Evolutionary conservation across 1,140 invertebrate species (phyloP), one percentile per base, ranked within the genome.

Genomic region (Cherax quadricarinatus): DNA sequence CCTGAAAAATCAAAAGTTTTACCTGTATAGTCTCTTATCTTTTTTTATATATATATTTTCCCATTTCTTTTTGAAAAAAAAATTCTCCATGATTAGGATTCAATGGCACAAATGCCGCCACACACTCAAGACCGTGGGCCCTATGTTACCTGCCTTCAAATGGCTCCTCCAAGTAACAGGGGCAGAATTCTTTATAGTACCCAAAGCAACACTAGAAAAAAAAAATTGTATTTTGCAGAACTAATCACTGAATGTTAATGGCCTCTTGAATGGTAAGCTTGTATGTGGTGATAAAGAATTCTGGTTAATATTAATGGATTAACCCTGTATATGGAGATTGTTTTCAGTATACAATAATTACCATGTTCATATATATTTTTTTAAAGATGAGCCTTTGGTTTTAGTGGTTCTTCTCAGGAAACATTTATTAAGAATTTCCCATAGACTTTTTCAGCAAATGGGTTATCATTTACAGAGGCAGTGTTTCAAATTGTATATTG

Each of bases 371-470:
- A 91, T 70, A 86, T 91, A 86, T 91, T 91, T 91, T 91, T 91
- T 86, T 91, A 91, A 86, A 86, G 75, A 62, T 80, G 57, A 81
- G 79, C 78, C 60, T 91, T 86, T 86, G 62, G 78, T 91, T 91
- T 91, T 89, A 70, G 82, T 84, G 82, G 90, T 91, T 86, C 83
- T 91, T 91, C 90, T 91, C 90, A 91, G 90, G 90, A 91, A 91
- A 91, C 85, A 86, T 79, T 89, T 80, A 86, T 70, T 82, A 86
- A 73, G 79, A 86, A 86, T 70, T 86, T 88, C 73, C 81, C 78
- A 73, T 70, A 81, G 81, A 87, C 75, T 86, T 91, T 79, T 86
- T 89, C 87, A 89, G 78, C 48, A 81, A 66, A 91, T 91, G 90
- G 85, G 75, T 91, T 91, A 86, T 80, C 73, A 91, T 85, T 89